phyloP scores from a whole-genome alignment of 1,140 invertebrate species.

The Brachionus calyciflorus region DNA sequence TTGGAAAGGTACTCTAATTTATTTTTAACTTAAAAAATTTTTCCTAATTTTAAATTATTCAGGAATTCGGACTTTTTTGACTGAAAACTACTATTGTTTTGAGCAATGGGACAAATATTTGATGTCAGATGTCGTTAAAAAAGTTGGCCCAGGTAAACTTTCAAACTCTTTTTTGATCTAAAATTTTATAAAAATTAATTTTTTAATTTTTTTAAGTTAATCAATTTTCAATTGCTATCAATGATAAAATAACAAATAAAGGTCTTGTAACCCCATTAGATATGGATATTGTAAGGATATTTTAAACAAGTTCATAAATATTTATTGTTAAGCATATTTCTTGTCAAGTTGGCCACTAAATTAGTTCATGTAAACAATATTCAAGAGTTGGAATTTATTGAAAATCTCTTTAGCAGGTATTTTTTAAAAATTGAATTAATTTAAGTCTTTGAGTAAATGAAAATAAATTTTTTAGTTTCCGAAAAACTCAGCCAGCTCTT shows the following conservation, averaged over 20 bases:
- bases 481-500: slow-evolving; percentile 38
- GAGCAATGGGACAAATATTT: slow-evolving; percentile 45
- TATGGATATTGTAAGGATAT: slow-evolving; percentile 28
- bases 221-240: neutral
- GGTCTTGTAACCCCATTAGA: slow-evolving; percentile 39
- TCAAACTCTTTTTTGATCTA: neutral
- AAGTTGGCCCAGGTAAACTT: slow-evolving; percentile 16
- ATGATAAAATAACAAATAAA: neutral
- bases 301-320: neutral
- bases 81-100: slow-evolving; percentile 27
- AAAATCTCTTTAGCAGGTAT: slow-evolving; percentile 22
- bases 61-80: slow-evolving; percentile 40
- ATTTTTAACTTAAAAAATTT: neutral
- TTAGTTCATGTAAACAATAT: slow-evolving; percentile 44
- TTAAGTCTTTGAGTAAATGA: too few species aligned
- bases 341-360: slow-evolving; percentile 14
- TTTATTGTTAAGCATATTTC: neutral
- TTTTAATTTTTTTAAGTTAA: neutral
- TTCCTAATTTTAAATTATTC: neutral
- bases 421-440: neutral
- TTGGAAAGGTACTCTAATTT: neutral
- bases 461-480: neutral
- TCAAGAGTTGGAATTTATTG: slow-evolving; percentile 44
- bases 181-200: neutral
- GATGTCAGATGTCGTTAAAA: slow-evolving; percentile 23